Evolutionary conservation across 2,888 invertebrate species (phyloP), one percentile per base, ranked within the genome.

Genomic region (Ctena decussata): DNA sequence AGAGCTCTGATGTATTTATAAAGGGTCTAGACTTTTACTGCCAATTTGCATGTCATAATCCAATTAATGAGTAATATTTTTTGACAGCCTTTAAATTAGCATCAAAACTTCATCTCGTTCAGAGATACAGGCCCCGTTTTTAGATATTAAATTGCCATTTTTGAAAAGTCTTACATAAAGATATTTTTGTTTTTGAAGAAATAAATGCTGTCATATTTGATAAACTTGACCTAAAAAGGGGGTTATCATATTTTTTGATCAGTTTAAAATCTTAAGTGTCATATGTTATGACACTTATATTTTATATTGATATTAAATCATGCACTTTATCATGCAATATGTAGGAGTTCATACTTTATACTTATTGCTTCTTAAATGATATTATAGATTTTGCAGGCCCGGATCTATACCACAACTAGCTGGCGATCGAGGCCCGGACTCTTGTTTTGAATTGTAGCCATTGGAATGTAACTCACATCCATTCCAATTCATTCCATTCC

Each of bases 271-370:
- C 65, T 65, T 15, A 65, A 24, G 30, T 65, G 65, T 65, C 65
- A 65, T 65, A n/a, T 35, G 65, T 65, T 65, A 65, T 65, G 65
- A 65, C 65, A 65, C 65, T 65, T 65, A 65, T 30, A 65, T 65
- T 65, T 65, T 65, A 65, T 65, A 65, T 30, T 24, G 6, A 65
- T 35, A 65, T 65, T n/a, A 65, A 65, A 65, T 65, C 35, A 35
- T 65, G 65, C 65, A 65, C 35, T 65, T 35, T 35, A 65, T 30
- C 65, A 65, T 65, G 65, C 65, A 65, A 65, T 35, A 41, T n/a
- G 41, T 15, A 41, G 6, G 41, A 15, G 41, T 6, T 41, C 41
- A 41, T 41, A 41, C 41, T 41, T 6, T n/a, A n/a, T n/a, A n/a
- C n/a, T n/a, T n/a, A n/a, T n/a, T n/a, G n/a, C n/a, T n/a, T n/a